Evolutionary conservation across 2,113 vertebrate species (phyloP).

Genomic region (Platanista minor): DNA sequence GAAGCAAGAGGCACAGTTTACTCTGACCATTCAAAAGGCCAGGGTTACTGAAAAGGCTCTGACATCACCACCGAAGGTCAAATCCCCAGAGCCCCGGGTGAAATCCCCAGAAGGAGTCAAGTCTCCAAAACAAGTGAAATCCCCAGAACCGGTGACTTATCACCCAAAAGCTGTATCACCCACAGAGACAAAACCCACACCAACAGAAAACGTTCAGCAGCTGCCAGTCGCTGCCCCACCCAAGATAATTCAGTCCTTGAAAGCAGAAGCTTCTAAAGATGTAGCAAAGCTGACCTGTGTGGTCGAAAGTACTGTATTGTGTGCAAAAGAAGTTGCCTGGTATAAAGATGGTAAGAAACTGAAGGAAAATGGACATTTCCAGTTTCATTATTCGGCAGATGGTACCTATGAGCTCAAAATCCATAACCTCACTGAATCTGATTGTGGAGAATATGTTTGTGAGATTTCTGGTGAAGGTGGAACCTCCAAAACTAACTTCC

Average conservation of each 20-base stretch:
- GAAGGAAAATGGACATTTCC: conserved; percentile 88
- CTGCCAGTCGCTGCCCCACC: conserved; percentile 82
- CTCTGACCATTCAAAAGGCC: conserved; percentile 87
- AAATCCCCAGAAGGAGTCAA: conserved; percentile 88
- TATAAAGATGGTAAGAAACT: conserved; percentile 92
- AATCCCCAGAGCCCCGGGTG: conserved; percentile 85
- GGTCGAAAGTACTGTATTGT: conserved; percentile 87
- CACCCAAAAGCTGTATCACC: conserved; percentile 87
- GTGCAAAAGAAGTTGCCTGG: conserved; percentile 91
- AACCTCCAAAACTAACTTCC: conserved; percentile 90
- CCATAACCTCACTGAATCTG: conserved; percentile 86
- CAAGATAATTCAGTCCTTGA: conserved; percentile 89
- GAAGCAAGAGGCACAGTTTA: conserved; percentile 92
- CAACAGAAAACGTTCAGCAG: conserved; percentile 81
- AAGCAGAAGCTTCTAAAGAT: conserved; percentile 86
- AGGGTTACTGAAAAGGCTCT: conserved; percentile 85
- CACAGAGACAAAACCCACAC: conserved; percentile 80
- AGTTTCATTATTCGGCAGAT: conserved; percentile 90
- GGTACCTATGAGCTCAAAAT: conserved; percentile 93
- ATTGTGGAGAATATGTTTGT: conserved; percentile 94
- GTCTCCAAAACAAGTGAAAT: conserved; percentile 89
- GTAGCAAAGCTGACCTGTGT: conserved; percentile 89
- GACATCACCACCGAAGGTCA: conserved; percentile 85
- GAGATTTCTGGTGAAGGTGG: conserved; percentile 93
- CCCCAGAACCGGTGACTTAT: conserved; percentile 85